These are phyloP conservation scores for Hylyphantes graminicola DNA, from an alignment of 1,140 invertebrate species.

Conservation along the genomic window DNA sequence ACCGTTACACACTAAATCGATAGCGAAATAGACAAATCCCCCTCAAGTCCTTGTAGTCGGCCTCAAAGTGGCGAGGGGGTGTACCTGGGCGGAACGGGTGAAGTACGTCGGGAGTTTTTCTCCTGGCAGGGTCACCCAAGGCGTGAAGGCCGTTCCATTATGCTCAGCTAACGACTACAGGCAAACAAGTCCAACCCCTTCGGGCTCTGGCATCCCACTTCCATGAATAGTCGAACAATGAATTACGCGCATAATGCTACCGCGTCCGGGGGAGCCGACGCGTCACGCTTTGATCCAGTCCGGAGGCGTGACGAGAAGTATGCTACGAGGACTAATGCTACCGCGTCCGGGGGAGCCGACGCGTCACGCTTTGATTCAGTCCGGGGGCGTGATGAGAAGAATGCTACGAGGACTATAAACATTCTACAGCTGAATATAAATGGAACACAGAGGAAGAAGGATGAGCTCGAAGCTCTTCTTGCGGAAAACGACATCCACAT, in stretches of 20 bases:
- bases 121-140: background rate
- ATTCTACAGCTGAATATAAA: constrained; percentile 5
- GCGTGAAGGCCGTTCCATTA: background rate
- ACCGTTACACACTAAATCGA: too few relatives aligned
- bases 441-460: background rate
- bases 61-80: constrained; percentile 1
- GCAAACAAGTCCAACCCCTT: too few relatives aligned
- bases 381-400: background rate
- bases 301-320: too few relatives aligned
- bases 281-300: too few relatives aligned
- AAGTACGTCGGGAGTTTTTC: constrained; percentile 1
- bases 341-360: too few relatives aligned
- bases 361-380: background rate
- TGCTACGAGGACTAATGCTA: too few relatives aligned
- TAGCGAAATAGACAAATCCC: too few relatives aligned
- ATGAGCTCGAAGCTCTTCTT: background rate
- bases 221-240: background rate
- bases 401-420: constrained; percentile 12
- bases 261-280: background rate
- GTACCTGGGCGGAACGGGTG: constrained; percentile 9
- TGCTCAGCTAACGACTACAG: background rate
- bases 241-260: background rate
- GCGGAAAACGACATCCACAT: background rate
- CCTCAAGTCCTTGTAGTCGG: too few relatives aligned
- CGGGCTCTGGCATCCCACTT: too few relatives aligned